Evolutionary conservation across 2,113 vertebrate species (phyloP).

Genomic region (Tricholaema leucomelas): DNA sequence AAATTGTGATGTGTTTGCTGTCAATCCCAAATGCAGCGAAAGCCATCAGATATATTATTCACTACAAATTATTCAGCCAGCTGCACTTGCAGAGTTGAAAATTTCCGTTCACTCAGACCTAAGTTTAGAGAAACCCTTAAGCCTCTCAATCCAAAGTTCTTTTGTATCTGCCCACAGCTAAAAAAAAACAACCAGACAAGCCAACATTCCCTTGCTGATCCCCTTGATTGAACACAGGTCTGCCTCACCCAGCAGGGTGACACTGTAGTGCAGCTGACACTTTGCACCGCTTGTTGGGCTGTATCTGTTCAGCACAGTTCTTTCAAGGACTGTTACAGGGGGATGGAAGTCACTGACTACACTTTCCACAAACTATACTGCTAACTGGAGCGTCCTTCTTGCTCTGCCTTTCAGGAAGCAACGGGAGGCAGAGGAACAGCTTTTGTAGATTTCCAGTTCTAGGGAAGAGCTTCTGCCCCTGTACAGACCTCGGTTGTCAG

Average conservation of each 20-base stretch:
- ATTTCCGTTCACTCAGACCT: slow-evolving; percentile 14
- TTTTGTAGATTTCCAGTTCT: neutral
- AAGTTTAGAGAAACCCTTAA: neutral
- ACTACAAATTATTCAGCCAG: slow-evolving; percentile 54
- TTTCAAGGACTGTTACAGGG: neutral
- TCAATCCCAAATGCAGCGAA: slow-evolving; percentile 41
- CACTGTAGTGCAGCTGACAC: neutral
- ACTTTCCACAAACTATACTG: slow-evolving; percentile 20
- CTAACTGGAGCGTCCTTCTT: neutral
- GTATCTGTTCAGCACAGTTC: neutral
- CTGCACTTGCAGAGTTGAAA: slow-evolving; percentile 41
- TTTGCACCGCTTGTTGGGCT: neutral
- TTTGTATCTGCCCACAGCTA: neutral
- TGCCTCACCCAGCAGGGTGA: neutral
- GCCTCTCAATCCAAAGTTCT: neutral
- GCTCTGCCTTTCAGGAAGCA: neutral
- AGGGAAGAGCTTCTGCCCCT: neutral
- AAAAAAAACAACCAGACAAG: neutral
- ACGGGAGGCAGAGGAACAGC: neutral
- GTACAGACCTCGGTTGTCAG: neutral
- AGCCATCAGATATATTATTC: slow-evolving; percentile 45
- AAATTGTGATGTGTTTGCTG: slow-evolving; percentile 61
- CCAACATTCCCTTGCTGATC: neutral
- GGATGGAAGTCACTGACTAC: neutral
- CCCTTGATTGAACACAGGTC: neutral